A percentile compares a stretch with the other conserved stretches of the same genome.
Conservation (phyloP, 1,140 invertebrate genomes). For the Zaprionus tsacasi region DNA sequence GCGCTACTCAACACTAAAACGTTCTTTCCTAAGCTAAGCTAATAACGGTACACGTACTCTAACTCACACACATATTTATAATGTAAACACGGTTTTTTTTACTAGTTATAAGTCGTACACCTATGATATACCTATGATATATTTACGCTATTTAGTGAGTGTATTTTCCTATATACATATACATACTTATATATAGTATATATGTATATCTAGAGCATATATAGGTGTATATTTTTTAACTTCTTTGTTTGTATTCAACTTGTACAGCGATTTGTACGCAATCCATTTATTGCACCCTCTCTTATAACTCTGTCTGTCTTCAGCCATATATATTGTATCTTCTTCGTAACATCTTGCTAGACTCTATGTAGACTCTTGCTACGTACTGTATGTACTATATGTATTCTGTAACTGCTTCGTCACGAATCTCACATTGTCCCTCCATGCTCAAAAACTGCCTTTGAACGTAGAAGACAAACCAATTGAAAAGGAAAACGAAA, state of each 20-base stretch:
- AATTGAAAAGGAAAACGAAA: slow-evolving; percentile 27
- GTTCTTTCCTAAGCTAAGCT: slow-evolving; percentile 67
- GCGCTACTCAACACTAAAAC: slow-evolving; percentile 48
- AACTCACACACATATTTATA: slow-evolving; percentile 38
- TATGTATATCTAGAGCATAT: neutral
- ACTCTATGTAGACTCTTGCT: neutral
- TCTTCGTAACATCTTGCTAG: neutral
- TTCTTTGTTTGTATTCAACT: neutral
- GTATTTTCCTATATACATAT: slow-evolving; percentile 28
- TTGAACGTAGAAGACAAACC: slow-evolving; percentile 63
- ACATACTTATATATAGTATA: slow-evolving; percentile 5
- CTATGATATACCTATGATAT: neutral
- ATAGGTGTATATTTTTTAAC: slow-evolving; percentile 11
- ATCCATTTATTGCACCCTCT: slow-evolving; percentile 11
- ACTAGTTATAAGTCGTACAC: slow-evolving; percentile 60
- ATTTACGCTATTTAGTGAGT: slow-evolving; percentile 8
- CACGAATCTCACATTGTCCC: slow-evolving; percentile 74
- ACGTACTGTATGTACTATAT: neutral
- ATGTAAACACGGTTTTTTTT: slow-evolving; percentile 58
- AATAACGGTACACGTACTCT: slow-evolving; percentile 55
- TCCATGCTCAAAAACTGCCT: slow-evolving; percentile 79
- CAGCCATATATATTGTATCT: neutral
- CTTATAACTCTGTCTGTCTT: slow-evolving; percentile 1
- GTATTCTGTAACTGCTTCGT: slow-evolving; percentile 47
- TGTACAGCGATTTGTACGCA: slow-evolving; percentile 30